A percentile compares a stretch with the other conserved stretches of the same genome.
phyloP scores from a whole-genome alignment of 2,888 invertebrate species.

The Schizaphis graminum region DNA sequence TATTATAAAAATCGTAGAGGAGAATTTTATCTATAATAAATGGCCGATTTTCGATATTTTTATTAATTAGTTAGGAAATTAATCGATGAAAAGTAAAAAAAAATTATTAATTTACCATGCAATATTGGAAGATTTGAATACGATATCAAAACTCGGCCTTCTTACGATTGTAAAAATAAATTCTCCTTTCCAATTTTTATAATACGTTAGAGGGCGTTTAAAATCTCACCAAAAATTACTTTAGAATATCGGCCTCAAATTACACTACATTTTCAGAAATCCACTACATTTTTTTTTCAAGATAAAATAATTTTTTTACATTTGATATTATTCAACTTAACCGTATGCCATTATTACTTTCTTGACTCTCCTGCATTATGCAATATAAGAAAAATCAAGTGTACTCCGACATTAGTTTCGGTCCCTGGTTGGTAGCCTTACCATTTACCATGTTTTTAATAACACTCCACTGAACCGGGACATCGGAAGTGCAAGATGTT shows the following conservation, averaged over 20 bases:
- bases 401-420: background rate
- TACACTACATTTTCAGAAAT: background rate
- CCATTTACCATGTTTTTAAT: background rate
- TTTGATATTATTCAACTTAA: too few relatives aligned
- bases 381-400: background rate
- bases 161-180: too few relatives aligned
- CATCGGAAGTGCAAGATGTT: background rate
- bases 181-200: too few relatives aligned
- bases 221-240: slow-evolving; percentile 2
- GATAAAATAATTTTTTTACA: background rate
- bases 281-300: background rate
- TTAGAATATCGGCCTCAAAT: background rate
- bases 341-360: background rate
- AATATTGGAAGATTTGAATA: too few relatives aligned
- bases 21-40: too few relatives aligned
- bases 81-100: too few relatives aligned
- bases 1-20: too few relatives aligned
- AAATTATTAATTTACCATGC: too few relatives aligned
- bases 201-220: background rate
- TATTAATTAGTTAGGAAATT: too few relatives aligned
- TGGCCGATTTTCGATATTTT: too few relatives aligned
- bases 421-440: background rate
- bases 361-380: background rate
- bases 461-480: background rate
- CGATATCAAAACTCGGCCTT: too few relatives aligned